phyloP scores from a whole-genome alignment of 1,140 invertebrate species.

The Oppia nitens region DNA sequence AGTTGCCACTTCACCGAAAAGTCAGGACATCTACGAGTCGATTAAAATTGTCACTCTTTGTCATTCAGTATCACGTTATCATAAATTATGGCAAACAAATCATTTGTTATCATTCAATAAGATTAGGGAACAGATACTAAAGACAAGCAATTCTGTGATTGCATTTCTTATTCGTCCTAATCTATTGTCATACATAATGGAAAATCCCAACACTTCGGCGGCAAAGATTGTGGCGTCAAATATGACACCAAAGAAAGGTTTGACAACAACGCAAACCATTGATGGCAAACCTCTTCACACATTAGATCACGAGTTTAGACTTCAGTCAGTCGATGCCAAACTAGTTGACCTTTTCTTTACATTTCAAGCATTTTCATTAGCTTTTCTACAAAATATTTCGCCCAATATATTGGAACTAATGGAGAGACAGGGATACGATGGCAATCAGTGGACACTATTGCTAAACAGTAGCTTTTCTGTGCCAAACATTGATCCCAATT shows the following conservation, averaged over 20 bases:
- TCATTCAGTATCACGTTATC: background rate
- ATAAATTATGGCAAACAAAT: slow-evolving; percentile 2
- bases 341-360: background rate
- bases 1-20: background rate
- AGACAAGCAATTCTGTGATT: slow-evolving; percentile 10
- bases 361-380: background rate
- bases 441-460: background rate
- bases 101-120: slow-evolving; percentile 4
- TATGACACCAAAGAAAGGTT: background rate
- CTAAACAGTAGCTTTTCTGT: slow-evolving; percentile 6
- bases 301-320: background rate
- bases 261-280: background rate
- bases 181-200: background rate
- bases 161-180: slow-evolving; percentile 11
- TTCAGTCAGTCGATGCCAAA: background rate
- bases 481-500: slow-evolving; percentile 10
- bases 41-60: slow-evolving; percentile 2
- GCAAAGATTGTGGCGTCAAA: background rate
- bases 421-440: background rate
- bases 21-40: background rate
- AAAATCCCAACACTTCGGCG: background rate
- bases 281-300: background rate
- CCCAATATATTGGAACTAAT: background rate
- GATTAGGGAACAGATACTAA: slow-evolving; percentile 1
- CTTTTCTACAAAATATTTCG: background rate